Evolutionary conservation across 2,797 vertebrate species (phyloP), one percentile per base, ranked within the genome.

Genomic region (Rhinophrynus dorsalis): DNA sequence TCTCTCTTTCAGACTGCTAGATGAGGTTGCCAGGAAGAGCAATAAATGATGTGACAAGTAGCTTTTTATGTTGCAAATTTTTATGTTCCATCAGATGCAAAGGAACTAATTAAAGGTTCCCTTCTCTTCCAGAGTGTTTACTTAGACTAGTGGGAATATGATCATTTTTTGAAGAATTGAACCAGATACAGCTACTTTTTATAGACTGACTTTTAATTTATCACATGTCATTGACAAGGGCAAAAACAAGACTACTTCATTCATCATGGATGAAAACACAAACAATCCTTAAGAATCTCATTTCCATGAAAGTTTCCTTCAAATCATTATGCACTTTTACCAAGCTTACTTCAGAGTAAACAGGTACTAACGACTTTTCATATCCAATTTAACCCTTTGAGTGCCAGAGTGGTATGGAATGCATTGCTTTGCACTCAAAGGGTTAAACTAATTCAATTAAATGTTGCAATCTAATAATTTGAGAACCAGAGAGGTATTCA

Each of bases 31-130:
- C 63, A 44, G 20, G 38, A 23, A 44, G 33, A 52, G 40, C 38
- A 38, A 51, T 23, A 55, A 70, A 27, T 21, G 15, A 61, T 32
- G 15, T 62, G 57, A 54, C 67, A 62, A 62, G 58, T 63, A 38
- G n/a, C 47, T 45, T 70, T 70, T 33, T 56, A 56, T 62, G 38
- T 35, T 62, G 27, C 38, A 35, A 37, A 61, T 69, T 45, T 69
- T 44, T 69, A 32, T 59, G 47, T 69, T 69, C 48, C 47, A 6
- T 69, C 33, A 20, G 42, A 61, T 69, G 47, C 57, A 63, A 48
- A 63, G 59, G 15, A 56, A 55, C 68, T 70, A 63, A 70, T 70
- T 63, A 70, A 55, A 63, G 38, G 44, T 63, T 70, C 15, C 29
- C 30, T 62, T 55, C 48, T 27, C 12, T 60, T 54, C 23, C 35